Percentiles rank a stretch among this genome's conserved stretches.
Evolutionary conservation across 2,113 vertebrate species (phyloP).

Genomic region (Pseudopodoces humilis): DNA sequence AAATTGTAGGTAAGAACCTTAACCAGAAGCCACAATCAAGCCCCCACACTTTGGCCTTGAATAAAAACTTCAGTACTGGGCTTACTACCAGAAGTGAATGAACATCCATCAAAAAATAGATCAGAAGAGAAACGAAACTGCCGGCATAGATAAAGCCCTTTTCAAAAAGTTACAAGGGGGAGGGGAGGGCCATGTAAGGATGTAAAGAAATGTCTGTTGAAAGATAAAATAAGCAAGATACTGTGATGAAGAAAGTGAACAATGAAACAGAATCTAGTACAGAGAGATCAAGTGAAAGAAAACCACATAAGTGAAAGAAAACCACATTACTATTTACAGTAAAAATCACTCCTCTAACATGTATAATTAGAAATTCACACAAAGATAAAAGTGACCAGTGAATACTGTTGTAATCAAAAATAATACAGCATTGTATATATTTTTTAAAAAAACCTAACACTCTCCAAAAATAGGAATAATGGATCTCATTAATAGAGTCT

Average conservation of each 20-base stretch:
- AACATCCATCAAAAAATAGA: constrained; percentile 16
- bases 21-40: neutral
- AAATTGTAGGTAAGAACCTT: neutral
- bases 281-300: constrained; percentile 54
- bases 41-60: neutral
- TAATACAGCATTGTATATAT: constrained; percentile 54
- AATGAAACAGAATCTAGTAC: constrained; percentile 31
- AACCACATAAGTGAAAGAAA: constrained; percentile 49
- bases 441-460: constrained; percentile 19
- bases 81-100: neutral
- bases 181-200: neutral
- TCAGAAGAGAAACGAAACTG: constrained; percentile 49
- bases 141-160: constrained; percentile 42
- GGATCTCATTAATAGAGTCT: constrained; percentile 55
- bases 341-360: constrained; percentile 33
- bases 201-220: constrained; percentile 58
- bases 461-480: constrained; percentile 64
- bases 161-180: constrained; percentile 27
- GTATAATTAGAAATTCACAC: constrained; percentile 63
- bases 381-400: constrained; percentile 63
- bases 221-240: constrained; percentile 62
- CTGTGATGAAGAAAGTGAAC: constrained; percentile 41
- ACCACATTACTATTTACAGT: constrained; percentile 52
- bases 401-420: constrained; percentile 48
- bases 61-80: neutral